Evolutionary conservation across 2,797 vertebrate genomes (phyloP).

Genomic region (Adelosebastes latens): DNA sequence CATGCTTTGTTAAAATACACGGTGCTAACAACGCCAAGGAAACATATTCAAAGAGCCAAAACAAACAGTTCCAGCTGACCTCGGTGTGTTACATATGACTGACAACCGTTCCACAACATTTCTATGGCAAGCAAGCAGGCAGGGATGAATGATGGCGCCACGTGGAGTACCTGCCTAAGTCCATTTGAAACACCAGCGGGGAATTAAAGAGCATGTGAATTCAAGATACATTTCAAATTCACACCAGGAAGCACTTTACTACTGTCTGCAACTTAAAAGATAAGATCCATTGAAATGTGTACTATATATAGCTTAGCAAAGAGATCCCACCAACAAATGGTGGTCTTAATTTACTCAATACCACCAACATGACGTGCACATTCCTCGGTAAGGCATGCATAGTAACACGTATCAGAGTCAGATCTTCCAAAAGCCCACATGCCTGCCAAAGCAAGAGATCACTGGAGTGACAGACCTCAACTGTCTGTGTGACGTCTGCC

Average conservation of each 20-base stretch:
- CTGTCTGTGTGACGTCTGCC: slow-evolving; percentile 63
- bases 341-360: slow-evolving; percentile 30
- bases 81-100: slow-evolving; percentile 46
- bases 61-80: slow-evolving; percentile 56
- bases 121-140: slow-evolving; percentile 48
- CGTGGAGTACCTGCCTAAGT: slow-evolving; percentile 44
- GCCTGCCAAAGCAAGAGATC: slow-evolving; percentile 63
- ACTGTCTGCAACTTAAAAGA: not conserved
- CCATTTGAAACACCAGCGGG: slow-evolving; percentile 13
- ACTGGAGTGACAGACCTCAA: slow-evolving; percentile 70
- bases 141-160: slow-evolving; percentile 52
- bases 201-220: slow-evolving; percentile 11
- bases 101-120: slow-evolving; percentile 64
- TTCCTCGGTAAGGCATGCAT: slow-evolving; percentile 55
- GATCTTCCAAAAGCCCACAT: slow-evolving; percentile 56
- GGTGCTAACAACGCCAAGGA: slow-evolving; percentile 51
- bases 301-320: not conserved
- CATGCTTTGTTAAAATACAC: slow-evolving; percentile 50
- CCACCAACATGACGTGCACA: slow-evolving; percentile 25
- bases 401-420: slow-evolving; percentile 42
- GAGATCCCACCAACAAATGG: slow-evolving; percentile 16
- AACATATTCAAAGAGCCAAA: slow-evolving; percentile 52
- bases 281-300: not conserved
- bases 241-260: not conserved
- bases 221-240: not conserved